A percentile compares a stretch with the other conserved stretches of the same genome.
Evolutionary conservation across 1,140 invertebrate genomes (phyloP).

Genomic region (Panagrolaimus sp.): DNA sequence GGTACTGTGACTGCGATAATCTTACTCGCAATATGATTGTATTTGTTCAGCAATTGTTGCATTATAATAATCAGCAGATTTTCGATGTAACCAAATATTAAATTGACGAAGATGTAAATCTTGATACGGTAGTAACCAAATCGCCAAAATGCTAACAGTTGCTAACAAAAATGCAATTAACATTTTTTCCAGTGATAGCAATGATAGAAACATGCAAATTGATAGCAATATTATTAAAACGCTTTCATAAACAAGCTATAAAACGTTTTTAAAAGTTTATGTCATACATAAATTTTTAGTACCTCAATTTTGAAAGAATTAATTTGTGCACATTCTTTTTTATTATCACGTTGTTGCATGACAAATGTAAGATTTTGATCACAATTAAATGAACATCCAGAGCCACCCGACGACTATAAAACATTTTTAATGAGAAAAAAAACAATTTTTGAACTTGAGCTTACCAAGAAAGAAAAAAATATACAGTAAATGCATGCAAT

Average conservation of each 20-base stretch:
- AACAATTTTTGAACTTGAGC: slow-evolving; percentile 10
- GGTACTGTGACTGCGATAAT: background rate
- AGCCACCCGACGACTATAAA: too few species aligned
- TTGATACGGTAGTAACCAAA: slow-evolving; percentile 45
- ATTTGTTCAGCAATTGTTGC: slow-evolving; percentile 25
- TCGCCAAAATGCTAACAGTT: slow-evolving; percentile 21
- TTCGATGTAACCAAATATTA: slow-evolving; percentile 38
- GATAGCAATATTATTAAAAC: slow-evolving; percentile 47
- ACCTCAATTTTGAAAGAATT: slow-evolving; percentile 10
- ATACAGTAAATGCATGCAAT: slow-evolving; percentile 41
- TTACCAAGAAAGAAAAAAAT: slow-evolving; percentile 39
- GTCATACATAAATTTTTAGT: background rate
- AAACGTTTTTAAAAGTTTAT: slow-evolving; percentile 13
- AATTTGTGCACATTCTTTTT: too few species aligned
- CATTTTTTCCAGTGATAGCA: slow-evolving; percentile 51
- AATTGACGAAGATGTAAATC: slow-evolving; percentile 41
- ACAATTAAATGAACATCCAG: too few species aligned
- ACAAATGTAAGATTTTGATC: too few species aligned
- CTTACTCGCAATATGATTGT: slow-evolving; percentile 37
- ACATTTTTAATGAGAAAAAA: background rate
- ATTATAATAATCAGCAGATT: slow-evolving; percentile 29
- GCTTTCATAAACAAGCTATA: slow-evolving; percentile 50
- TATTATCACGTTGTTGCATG: too few species aligned
- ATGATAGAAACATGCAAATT: slow-evolving; percentile 52
- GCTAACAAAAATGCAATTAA: slow-evolving; percentile 45